These are phyloP conservation scores for Dromas ardeola DNA, from an alignment of 2,113 vertebrate species.

Conservation along the genomic window DNA sequence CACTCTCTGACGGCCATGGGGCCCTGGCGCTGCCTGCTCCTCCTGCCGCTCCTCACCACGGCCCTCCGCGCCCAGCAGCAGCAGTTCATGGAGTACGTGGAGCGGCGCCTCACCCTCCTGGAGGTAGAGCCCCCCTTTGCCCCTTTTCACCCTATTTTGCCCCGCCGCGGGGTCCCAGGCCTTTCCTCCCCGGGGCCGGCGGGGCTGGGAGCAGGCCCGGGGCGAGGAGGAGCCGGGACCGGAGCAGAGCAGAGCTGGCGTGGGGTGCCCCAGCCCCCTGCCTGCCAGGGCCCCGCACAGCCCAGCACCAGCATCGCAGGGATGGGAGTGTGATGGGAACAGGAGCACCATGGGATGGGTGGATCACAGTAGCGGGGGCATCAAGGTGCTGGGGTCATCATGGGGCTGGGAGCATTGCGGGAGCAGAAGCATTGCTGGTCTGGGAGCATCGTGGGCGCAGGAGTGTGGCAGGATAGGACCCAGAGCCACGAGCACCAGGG, in stretches of 20 bases:
- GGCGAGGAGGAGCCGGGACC: neutral
- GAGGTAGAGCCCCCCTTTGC: slow-evolving; percentile 64
- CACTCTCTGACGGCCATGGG: neutral
- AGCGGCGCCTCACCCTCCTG: slow-evolving; percentile 73
- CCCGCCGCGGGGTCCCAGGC: fast-evolving
- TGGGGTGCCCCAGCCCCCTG: fast-evolving
- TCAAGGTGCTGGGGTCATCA: fast-evolving
- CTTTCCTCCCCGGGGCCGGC: fast-evolving
- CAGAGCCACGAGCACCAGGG: fast-evolving
- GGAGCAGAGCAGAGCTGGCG: neutral
- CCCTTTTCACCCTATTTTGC: fast-evolving
- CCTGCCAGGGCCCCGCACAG: neutral
- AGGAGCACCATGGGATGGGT: fast-evolving
- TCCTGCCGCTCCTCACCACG: slow-evolving; percentile 52
- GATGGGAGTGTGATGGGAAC: fast-evolving
- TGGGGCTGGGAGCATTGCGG: neutral
- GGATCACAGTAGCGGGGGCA: fast-evolving
- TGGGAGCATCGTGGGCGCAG: neutral
- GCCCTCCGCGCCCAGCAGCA: slow-evolving; percentile 73
- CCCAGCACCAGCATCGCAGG: fast-evolving
- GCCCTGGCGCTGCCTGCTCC: slow-evolving; percentile 64
- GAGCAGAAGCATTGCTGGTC: fast-evolving
- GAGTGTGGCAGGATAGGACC: neutral
- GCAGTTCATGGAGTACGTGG: slow-evolving; percentile 81
- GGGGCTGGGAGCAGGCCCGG: neutral